Evolutionary conservation across 2,888 invertebrate genomes (phyloP).

Genomic region (Ryuthela nishihirai): DNA sequence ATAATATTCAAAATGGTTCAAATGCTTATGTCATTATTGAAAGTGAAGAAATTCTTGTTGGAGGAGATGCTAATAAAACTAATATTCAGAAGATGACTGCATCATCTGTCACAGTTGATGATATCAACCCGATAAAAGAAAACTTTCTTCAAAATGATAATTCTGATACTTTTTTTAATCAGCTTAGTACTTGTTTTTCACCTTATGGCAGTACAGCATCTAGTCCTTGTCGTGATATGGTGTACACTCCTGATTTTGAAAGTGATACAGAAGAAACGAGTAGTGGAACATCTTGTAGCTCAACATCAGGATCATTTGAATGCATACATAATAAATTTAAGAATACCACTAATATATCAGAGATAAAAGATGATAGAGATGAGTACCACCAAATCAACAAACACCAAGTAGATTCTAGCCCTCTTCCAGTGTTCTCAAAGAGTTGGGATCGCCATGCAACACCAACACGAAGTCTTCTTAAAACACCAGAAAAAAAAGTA

Average conservation of each 20-base stretch:
- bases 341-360: conserved; percentile 49
- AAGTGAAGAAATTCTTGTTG: conserved; percentile 28
- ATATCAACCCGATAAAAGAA: too few species aligned
- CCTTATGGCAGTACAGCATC: conserved; percentile 23
- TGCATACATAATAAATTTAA: conserved; percentile 31
- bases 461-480: conserved; percentile 69
- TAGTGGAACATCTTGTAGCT: conserved; percentile 25
- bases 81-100: too few species aligned
- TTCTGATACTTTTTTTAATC: too few species aligned
- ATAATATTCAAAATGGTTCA: not conserved
- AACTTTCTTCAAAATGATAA: too few species aligned
- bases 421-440: conserved; percentile 51
- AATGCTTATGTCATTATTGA: conserved; percentile 20
- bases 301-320: conserved; percentile 37
- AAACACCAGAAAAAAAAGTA: conserved; percentile 60
- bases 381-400: too few species aligned
- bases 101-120: too few species aligned
- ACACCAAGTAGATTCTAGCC: conserved; percentile 55
- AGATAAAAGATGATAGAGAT: conserved; percentile 43
- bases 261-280: conserved; percentile 58
- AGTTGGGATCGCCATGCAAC: conserved; percentile 75
- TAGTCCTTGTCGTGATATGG: conserved; percentile 24
- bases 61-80: conserved; percentile 2
- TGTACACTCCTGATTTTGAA: conserved; percentile 64
- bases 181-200: too few species aligned